These are phyloP conservation scores for Turritopsis dohrnii DNA, from an alignment of 30 jellyfish, hydroid and myxozoan species.

Conservation along the genomic window DNA sequence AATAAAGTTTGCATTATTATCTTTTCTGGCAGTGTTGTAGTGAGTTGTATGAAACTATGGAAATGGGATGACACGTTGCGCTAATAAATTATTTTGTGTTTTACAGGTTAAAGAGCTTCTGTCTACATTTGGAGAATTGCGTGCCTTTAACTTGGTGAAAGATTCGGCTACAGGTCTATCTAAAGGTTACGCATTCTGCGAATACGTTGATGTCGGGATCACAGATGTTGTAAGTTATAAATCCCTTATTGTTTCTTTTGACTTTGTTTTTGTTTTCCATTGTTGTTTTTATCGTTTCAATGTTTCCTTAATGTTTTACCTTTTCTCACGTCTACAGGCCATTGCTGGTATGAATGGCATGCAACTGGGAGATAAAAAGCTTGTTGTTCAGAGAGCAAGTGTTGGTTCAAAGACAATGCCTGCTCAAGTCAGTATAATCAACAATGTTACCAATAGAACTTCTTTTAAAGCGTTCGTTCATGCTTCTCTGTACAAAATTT, in stretches of 20 bases:
- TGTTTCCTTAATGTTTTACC: too few species aligned
- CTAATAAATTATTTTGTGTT: not conserved
- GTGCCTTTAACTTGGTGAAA: slow-evolving; percentile 94
- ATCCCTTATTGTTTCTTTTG: too few species aligned
- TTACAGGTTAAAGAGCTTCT: slow-evolving; percentile 82
- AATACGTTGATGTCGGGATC: slow-evolving; percentile 78
- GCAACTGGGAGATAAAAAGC: slow-evolving; percentile 96
- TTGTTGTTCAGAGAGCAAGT: slow-evolving; percentile 96
- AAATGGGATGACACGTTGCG: too few species aligned
- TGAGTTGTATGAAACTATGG: too few species aligned
- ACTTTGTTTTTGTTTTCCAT: not conserved
- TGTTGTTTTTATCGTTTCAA: not conserved
- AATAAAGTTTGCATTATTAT: too few species aligned
- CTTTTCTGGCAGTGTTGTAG: too few species aligned
- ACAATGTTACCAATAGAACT: too few species aligned
- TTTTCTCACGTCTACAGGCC: slow-evolving; percentile 49
- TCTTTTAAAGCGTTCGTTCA: too few species aligned
- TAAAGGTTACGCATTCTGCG: slow-evolving; percentile 99
- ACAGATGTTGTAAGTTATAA: slow-evolving; percentile 85
- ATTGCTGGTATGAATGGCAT: slow-evolving; percentile 98
- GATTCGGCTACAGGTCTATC: slow-evolving; percentile 98
- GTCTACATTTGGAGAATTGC: slow-evolving; percentile 91
- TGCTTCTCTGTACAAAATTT: too few species aligned
- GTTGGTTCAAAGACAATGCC: slow-evolving; percentile 88
- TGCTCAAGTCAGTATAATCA: slow-evolving; percentile 66